phyloP scores from a whole-genome alignment of 92 coral and sea anemone species.

The Parazoanthus darwini region DNA sequence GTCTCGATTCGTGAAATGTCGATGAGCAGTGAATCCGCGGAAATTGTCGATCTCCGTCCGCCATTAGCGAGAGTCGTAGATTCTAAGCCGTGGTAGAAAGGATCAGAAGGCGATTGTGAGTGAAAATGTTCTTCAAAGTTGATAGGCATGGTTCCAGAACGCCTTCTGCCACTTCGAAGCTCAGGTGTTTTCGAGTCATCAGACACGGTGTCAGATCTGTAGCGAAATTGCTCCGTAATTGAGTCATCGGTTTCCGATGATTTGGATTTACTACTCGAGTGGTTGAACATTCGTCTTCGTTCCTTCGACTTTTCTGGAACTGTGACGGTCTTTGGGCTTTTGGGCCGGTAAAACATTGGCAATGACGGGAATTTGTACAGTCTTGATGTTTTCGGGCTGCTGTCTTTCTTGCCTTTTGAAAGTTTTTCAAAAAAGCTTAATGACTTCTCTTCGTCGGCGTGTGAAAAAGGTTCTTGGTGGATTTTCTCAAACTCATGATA shows the following conservation, averaged over 20 bases:
- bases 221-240: neutral
- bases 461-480: neutral
- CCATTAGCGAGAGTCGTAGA: neutral
- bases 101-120: neutral
- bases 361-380: conserved; percentile 19
- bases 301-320: conserved; percentile 4
- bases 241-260: conserved; percentile 10
- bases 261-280: neutral
- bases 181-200: neutral
- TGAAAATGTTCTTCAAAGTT: neutral
- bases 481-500: neutral
- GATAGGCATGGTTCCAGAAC: neutral
- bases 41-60: neutral
- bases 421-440: conserved; percentile 1
- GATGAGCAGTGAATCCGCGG: conserved; percentile 2
- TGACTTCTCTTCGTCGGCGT: neutral
- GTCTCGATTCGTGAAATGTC: neutral
- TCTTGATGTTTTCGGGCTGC: conserved; percentile 2
- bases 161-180: neutral
- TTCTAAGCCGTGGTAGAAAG: conserved; percentile 9
- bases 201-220: neutral
- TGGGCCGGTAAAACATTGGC: conserved; percentile 25
- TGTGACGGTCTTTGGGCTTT: neutral
- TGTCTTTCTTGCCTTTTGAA: conserved; percentile 8
- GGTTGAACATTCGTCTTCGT: neutral